A percentile compares a stretch with the other conserved stretches of the same genome.
These are phyloP conservation scores for Sylvia atricapilla DNA, from an alignment of 2,113 vertebrate genomes.

Conservation along the genomic window DNA sequence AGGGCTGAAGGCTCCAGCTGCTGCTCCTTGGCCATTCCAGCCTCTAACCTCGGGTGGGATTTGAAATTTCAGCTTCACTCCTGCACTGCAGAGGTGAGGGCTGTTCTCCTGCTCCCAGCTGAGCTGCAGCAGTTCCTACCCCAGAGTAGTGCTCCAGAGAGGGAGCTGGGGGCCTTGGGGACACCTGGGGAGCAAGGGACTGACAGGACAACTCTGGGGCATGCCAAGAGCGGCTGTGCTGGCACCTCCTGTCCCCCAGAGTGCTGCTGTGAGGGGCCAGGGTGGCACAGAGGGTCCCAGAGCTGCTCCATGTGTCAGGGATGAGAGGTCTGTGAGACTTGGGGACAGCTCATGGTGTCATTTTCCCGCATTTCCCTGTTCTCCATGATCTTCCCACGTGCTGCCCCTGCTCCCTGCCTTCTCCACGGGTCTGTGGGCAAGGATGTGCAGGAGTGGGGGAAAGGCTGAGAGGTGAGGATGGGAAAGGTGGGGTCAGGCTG, in stretches of 20 bases:
- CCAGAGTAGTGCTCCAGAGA: accelerated
- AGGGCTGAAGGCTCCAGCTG: not conserved
- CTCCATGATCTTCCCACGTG: accelerated
- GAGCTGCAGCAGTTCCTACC: not conserved
- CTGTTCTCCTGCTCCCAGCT: not conserved
- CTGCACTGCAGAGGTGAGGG: not conserved
- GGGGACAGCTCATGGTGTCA: not conserved
- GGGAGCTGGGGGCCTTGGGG: not conserved
- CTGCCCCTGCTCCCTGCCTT: not conserved
- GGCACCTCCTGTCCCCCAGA: not conserved
- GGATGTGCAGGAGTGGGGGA: not conserved
- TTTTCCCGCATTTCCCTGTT: not conserved
- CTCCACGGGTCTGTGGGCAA: not conserved
- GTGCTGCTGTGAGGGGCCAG: not conserved
- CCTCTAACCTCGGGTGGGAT: not conserved
- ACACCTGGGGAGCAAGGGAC: not conserved
- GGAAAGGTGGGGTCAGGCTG: not conserved
- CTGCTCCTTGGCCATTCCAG: not conserved
- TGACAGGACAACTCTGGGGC: not conserved
- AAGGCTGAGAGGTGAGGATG: not conserved
- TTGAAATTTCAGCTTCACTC: not conserved
- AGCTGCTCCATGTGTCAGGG: not conserved
- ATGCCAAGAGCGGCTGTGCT: not conserved
- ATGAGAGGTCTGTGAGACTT: accelerated
- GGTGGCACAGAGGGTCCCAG: not conserved